phyloP scores from a whole-genome alignment of 1,140 invertebrate genomes.

The Carposina sasakii region DNA sequence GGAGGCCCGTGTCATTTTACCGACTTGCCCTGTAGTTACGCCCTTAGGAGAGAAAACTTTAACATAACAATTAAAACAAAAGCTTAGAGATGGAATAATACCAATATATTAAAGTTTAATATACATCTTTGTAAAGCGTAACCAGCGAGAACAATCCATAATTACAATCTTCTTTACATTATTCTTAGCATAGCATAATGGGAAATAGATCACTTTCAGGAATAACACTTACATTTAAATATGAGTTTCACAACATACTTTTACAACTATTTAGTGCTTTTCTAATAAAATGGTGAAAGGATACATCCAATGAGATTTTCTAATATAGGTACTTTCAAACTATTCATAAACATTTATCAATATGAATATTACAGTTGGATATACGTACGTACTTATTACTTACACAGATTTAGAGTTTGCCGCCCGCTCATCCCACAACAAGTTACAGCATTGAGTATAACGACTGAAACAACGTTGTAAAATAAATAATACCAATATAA shows the following conservation, averaged over 20 bases:
- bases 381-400: slow-evolving; percentile 14
- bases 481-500: slow-evolving; percentile 65
- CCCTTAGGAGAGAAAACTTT: too few species aligned
- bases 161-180: too few species aligned
- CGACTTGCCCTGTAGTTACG: too few species aligned
- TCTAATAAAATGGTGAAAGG: slow-evolving; percentile 24
- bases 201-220: slow-evolving; percentile 13
- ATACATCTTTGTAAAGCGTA: neutral
- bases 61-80: too few species aligned
- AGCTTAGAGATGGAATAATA: too few species aligned
- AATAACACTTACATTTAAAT: slow-evolving; percentile 23
- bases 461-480: slow-evolving; percentile 32
- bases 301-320: neutral
- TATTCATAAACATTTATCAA: slow-evolving; percentile 1
- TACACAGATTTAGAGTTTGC: slow-evolving; percentile 22
- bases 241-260: slow-evolving; percentile 19
- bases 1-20: too few species aligned
- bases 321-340: slow-evolving; percentile 2
- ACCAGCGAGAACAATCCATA: neutral
- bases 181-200: slow-evolving; percentile 7
- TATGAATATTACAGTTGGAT: slow-evolving; percentile 7
- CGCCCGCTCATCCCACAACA: too few species aligned
- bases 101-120: neutral
- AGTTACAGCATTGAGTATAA: too few species aligned
- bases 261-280: slow-evolving; percentile 5